Conservation (phyloP, 2,888 invertebrate species). For the Orchesellides sinensis region DNA sequence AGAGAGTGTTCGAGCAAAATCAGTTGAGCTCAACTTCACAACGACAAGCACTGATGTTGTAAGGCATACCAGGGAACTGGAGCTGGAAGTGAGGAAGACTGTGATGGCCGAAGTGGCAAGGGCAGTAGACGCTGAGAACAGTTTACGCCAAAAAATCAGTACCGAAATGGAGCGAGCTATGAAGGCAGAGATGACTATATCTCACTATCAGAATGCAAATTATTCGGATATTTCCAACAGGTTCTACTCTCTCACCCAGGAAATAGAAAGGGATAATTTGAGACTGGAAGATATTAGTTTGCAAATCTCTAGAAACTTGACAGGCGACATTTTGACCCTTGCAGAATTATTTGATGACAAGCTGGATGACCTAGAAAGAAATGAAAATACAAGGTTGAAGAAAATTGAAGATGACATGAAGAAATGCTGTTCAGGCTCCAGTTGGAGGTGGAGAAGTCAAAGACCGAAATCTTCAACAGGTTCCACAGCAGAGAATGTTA, state of each 20-base stretch:
- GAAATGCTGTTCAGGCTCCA: constrained; percentile 53
- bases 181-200: constrained; percentile 11
- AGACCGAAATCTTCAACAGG: not conserved
- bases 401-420: constrained; percentile 59
- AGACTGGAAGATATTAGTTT: constrained; percentile 35
- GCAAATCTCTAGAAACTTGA: constrained; percentile 37
- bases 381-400: constrained; percentile 40
- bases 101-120: constrained; percentile 58
- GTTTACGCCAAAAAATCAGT: constrained; percentile 18
- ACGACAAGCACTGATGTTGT: constrained; percentile 17
- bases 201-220: constrained; percentile 5
- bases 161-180: constrained; percentile 31
- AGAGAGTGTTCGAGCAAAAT: not conserved
- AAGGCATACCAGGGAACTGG: constrained; percentile 43
- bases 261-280: constrained; percentile 34
- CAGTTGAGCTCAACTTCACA: constrained; percentile 14
- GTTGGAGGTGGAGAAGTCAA: constrained; percentile 56
- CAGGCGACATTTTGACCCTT: constrained; percentile 39
- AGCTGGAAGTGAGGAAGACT: constrained; percentile 51
- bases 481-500: constrained; percentile 23
- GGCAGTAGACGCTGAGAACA: constrained; percentile 43
- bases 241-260: constrained; percentile 22
- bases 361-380: constrained; percentile 46
- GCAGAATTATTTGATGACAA: constrained; percentile 59
- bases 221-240: constrained; percentile 20